Evolutionary conservation across 2,888 invertebrate species (phyloP).

Genomic region (Elegia similella): DNA sequence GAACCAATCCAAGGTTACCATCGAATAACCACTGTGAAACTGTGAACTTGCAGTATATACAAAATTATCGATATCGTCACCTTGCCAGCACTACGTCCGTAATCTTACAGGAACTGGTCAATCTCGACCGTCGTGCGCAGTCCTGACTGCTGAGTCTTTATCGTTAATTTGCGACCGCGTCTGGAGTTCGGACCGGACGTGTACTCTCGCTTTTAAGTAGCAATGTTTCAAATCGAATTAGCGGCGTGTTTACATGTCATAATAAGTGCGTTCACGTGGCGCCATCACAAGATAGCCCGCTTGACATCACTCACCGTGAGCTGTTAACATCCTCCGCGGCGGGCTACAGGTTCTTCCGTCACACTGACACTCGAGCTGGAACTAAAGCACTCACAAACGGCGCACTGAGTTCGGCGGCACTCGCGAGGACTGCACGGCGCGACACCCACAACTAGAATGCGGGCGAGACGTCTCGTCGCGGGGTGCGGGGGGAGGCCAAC

Average conservation of each 20-base stretch:
- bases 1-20: constrained; percentile 61
- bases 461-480: constrained; percentile 66
- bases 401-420: constrained; percentile 77
- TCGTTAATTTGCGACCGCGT: constrained; percentile 65
- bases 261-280: constrained; percentile 79
- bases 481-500: constrained; percentile 65
- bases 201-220: constrained; percentile 61
- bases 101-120: constrained; percentile 75
- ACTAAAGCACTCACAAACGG: constrained; percentile 77
- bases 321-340: constrained; percentile 80
- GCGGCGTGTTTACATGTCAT: constrained; percentile 78
- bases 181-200: constrained; percentile 54
- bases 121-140: constrained; percentile 65
- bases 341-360: constrained; percentile 66
- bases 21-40: constrained; percentile 41
- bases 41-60: constrained; percentile 28
- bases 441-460: constrained; percentile 81
- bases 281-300: constrained; percentile 62
- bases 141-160: constrained; percentile 49
- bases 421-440: constrained; percentile 79
- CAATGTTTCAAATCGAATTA: constrained; percentile 69
- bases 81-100: constrained; percentile 47
- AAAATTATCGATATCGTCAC: constrained; percentile 43
- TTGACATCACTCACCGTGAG: constrained; percentile 75
- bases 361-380: constrained; percentile 79